Evolutionary conservation across 2,888 invertebrate species (phyloP), one percentile per base, ranked within the genome.

Genomic region (Strigamia crassipes): DNA sequence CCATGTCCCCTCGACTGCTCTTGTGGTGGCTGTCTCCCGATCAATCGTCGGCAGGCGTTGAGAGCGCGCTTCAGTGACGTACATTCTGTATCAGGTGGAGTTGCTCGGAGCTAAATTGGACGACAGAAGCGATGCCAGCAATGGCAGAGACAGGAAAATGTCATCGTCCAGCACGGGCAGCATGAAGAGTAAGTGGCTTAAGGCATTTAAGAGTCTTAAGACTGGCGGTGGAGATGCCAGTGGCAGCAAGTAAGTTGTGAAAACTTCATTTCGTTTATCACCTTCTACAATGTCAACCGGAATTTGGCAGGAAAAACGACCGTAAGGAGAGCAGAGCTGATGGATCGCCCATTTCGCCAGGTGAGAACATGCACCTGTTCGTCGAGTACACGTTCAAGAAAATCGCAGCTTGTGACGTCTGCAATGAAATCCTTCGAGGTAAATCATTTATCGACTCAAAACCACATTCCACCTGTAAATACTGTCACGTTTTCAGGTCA

Each of bases 141-240:
- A 91, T 88, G 90, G 91, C 86, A 90, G 92, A 85, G 95, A 94
- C 89, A 92, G 95, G 84, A 96, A 95, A 90, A 91, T 95, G 90
- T 94, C 95, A 73, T 92, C 94, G 81, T 92, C 94, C 31, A 84
- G 84, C 38, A 85, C 85, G 23, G 86, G 86, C 27, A 85, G 85
- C 78, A 97, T 97, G 92, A 97, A 97, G 90, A 96, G 94, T 88
- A 97, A 97, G 91, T 97, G 97, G 97, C 90, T 97, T 86, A 97
- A 97, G 89, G 97, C 97, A 84, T 96, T 97, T 91, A 94, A 95
- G 88, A 96, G 95, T 89, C 91, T 97, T 85, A 96, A 96, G 89
- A 84, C 85, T 18, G 85, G 85, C 13, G 84, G 85, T 80, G 82
- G 61, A 15, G 79, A 42, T 79, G 79, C 27, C 18, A 79, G 41